phyloP scores from a whole-genome alignment of 2,888 invertebrate species.

The Galerucella calmariensis region DNA sequence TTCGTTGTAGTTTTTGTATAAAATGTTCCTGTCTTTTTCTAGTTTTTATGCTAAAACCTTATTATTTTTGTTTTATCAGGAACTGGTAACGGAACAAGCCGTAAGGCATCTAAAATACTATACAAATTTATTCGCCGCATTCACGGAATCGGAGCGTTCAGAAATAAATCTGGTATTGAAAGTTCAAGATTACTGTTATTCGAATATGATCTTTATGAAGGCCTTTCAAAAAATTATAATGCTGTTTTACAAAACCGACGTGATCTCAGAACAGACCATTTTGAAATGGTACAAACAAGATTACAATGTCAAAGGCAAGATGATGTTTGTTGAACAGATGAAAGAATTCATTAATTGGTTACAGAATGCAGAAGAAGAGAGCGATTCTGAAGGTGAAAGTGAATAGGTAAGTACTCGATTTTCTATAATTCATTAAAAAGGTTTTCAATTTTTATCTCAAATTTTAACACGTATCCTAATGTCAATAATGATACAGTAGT shows the following conservation, averaged over 20 bases:
- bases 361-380: constrained; percentile 93
- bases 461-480: background rate
- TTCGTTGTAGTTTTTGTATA: too few relatives aligned
- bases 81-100: constrained; percentile 95
- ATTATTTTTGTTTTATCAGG: constrained; percentile 60
- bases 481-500: too few relatives aligned
- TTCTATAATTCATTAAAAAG: background rate
- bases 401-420: constrained; percentile 55
- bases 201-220: constrained; percentile 99
- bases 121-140: constrained; percentile 86
- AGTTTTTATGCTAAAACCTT: constrained; percentile 20
- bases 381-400: constrained; percentile 69
- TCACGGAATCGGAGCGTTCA: constrained; percentile 86
- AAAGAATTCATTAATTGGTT: constrained; percentile 98
- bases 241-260: constrained; percentile 95
- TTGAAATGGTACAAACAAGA: constrained; percentile 96
- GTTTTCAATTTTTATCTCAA: background rate
- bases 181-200: constrained; percentile 98
- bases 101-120: constrained; percentile 89
- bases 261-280: constrained; percentile 94
- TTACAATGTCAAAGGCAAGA: constrained; percentile 94
- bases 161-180: constrained; percentile 90
- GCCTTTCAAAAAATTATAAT: constrained; percentile 97
- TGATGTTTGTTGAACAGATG: constrained; percentile 98
- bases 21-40: background rate